phyloP scores from a whole-genome alignment of 2,113 vertebrate genomes.

The Lucifuga dentata region DNA sequence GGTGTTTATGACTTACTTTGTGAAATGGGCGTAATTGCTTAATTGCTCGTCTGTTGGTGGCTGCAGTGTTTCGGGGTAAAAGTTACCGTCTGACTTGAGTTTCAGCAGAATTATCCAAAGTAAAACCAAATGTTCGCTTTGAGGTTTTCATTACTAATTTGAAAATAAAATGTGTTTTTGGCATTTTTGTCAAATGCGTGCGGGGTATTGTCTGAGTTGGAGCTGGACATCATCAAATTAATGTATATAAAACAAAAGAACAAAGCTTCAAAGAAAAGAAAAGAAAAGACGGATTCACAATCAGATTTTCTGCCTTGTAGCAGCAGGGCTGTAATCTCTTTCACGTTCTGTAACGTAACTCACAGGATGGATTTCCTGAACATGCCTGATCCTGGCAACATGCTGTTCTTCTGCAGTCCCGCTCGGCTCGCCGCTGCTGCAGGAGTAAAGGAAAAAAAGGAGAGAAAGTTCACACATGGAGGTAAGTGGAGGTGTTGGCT shows the following conservation, averaged over 20 bases:
- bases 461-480: conserved; percentile 69
- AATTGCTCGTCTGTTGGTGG: conserved; percentile 77
- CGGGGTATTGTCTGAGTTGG: neutral
- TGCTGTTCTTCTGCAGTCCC: conserved; percentile 35
- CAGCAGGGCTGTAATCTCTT: neutral
- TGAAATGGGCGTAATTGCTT: conserved; percentile 83
- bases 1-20: conserved; percentile 82
- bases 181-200: neutral
- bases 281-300: neutral
- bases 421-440: too few relatives aligned
- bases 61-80: conserved; percentile 49
- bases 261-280: conserved; percentile 1
- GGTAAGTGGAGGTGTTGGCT: conserved; percentile 75
- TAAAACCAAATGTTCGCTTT: conserved; percentile 83
- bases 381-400: conserved; percentile 49
- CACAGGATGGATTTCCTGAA: conserved; percentile 15
- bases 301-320: neutral
- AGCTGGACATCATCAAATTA: neutral
- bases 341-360: neutral
- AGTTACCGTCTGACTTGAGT: conserved; percentile 69
- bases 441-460: neutral
- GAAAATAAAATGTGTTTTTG: conserved; percentile 30
- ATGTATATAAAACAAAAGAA: neutral
- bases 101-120: conserved; percentile 81
- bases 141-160: conserved; percentile 52